Conservation (phyloP, 2,113 vertebrate species). For the Aix galericulata region DNA sequence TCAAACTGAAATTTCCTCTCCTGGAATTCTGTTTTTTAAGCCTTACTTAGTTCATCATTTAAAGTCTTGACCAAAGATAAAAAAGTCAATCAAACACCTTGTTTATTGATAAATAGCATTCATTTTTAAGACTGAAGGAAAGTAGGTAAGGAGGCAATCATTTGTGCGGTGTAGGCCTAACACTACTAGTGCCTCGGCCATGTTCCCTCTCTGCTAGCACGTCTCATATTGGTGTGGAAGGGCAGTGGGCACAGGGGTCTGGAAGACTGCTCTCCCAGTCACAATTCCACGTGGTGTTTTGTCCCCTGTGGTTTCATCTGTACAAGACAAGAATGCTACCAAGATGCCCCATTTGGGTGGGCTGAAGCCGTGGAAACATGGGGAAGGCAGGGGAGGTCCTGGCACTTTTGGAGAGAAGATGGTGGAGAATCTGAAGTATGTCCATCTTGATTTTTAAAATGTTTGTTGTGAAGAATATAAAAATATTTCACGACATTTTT, state of each 20-base stretch:
- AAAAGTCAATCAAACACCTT: not conserved
- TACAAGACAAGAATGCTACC: not conserved
- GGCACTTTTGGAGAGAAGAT: not conserved
- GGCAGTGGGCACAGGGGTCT: not conserved
- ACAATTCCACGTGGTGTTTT: not conserved
- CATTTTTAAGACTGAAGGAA: not conserved
- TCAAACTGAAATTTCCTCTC: not conserved
- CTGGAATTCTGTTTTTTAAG: not conserved
- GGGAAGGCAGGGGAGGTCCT: not conserved
- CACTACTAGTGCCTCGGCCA: not conserved
- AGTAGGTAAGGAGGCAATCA: not conserved
- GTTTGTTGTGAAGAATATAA: not conserved
- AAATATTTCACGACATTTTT: not conserved
- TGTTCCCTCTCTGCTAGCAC: not conserved
- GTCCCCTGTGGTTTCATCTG: fast-evolving
- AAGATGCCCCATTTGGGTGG: not conserved
- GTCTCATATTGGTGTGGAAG: not conserved
- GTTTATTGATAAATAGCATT: not conserved
- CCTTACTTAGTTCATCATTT: not conserved
- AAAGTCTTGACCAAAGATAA: not conserved
- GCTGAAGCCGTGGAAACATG: fast-evolving
- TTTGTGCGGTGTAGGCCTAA: fast-evolving
- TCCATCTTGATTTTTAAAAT: not conserved
- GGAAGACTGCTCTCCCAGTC: not conserved
- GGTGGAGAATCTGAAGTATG: not conserved